Evolutionary conservation across 2,113 vertebrate genomes (phyloP), one percentile per base, ranked within the genome.

Genomic region (Seriola quinqueradiata): DNA sequence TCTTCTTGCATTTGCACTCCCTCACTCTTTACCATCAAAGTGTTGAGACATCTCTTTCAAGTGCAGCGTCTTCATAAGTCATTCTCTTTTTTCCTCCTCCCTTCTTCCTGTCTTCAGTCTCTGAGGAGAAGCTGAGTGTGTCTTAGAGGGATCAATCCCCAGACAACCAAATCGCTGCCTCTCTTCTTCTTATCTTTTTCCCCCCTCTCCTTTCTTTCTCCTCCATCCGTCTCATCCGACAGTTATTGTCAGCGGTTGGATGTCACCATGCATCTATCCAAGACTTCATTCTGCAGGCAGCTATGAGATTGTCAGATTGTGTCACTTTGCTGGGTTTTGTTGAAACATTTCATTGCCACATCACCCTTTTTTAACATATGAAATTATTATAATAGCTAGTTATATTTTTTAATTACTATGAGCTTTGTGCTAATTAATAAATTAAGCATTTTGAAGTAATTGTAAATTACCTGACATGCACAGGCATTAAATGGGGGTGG

Each of bases 11-110:
- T 89, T 81, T 81, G 54, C 77, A 52, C 66, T 58, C 70, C 67
- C 84, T 50, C 57, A 58, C 60, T 88, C 84, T 86, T 85, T 83
- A 81, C 87, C 83, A 92, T 95, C 92, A 92, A 93, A 93, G 88
- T 87, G 78, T 86, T 80, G 85, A 90, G 82, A 87, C 73, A 68
- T 91, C 79, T 84, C 90, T 95, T 93, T 93, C 86, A 95, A 89
- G 90, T 89, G 17, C n/a, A 78, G 68, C 63, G 38, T 91, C 91
- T 90, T 93, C 91, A 92, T 93, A 91, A 93, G 86, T 84, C 91
- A 94, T 93, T 93, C 93, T 79, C 90, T 92, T 94, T 94, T 66
- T 85, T 78, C 73, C 77, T 63, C 79, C 63, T 80, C 54, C 67
- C 59, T 73, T 61, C 70, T 84, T 82, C 80, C 77, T 79, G 67